phyloP scores from a whole-genome alignment of 2,888 invertebrate species.

The Phaedon cochleariae region DNA sequence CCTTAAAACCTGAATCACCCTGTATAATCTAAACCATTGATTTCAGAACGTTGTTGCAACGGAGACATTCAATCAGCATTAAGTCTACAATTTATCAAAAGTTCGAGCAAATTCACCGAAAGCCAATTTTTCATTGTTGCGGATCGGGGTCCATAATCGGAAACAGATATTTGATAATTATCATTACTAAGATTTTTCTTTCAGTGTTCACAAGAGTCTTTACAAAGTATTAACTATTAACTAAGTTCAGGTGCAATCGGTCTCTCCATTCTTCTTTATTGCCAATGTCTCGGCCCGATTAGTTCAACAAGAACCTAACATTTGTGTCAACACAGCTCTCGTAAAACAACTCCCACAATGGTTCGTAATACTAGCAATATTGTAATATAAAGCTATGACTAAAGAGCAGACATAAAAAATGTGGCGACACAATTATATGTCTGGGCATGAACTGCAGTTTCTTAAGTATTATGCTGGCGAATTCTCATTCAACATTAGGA shows the following conservation, averaged over 20 bases:
- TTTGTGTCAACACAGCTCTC: constrained; percentile 5
- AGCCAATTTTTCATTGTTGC: no score
- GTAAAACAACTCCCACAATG: constrained; percentile 12
- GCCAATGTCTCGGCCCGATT: background rate
- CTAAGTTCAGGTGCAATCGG: background rate
- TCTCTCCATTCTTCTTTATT: background rate
- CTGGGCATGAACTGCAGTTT: background rate
- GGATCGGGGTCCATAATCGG: no score
- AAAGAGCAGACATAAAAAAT: background rate
- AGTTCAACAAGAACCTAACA: background rate
- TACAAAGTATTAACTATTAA: background rate
- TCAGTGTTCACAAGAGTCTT: no score
- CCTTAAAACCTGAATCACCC: no score
- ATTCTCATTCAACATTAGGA: background rate
- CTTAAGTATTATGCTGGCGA: background rate
- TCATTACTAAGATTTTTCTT: no score
- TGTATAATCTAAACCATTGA: no score
- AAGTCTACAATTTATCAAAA: no score
- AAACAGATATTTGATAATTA: no score
- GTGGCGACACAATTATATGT: background rate
- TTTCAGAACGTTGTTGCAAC: no score
- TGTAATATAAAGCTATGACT: background rate
- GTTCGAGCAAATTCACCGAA: no score
- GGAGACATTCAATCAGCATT: no score
- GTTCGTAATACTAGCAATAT: constrained; percentile 5